phyloP scores from a whole-genome alignment of 1,140 invertebrate species.

The Achroia grisella region DNA sequence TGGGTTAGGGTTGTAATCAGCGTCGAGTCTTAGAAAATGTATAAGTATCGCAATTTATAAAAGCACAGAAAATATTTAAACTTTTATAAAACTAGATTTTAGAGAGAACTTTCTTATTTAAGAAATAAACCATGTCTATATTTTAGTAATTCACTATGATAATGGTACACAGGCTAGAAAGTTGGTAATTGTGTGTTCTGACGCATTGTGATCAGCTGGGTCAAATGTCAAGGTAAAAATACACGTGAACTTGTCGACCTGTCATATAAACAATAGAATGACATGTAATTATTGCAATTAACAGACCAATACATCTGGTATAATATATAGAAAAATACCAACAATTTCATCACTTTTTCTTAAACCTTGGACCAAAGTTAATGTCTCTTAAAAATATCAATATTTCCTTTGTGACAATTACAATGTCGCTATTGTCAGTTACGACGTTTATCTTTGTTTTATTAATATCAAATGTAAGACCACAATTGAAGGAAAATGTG shows the following conservation, averaged over 20 bases:
- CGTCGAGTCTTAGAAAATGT: too few species aligned
- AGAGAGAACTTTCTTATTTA: too few species aligned
- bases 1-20: too few species aligned
- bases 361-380: slow-evolving; percentile 23
- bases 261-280: slow-evolving; percentile 16
- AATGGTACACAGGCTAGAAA: too few species aligned
- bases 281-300: slow-evolving; percentile 43
- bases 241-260: slow-evolving; percentile 11
- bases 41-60: too few species aligned
- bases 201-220: slow-evolving; percentile 41
- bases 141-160: too few species aligned
- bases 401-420: slow-evolving; percentile 24
- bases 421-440: slow-evolving; percentile 56
- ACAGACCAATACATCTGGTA: slow-evolving; percentile 33
- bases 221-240: slow-evolving; percentile 59
- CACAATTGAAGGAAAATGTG: slow-evolving; percentile 19
- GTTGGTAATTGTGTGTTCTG: too few species aligned
- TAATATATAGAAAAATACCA: slow-evolving; percentile 33
- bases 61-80: too few species aligned
- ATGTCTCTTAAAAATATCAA: slow-evolving; percentile 35
- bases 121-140: too few species aligned
- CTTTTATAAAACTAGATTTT: too few species aligned
- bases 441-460: slow-evolving; percentile 42
- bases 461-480: slow-evolving; percentile 37
- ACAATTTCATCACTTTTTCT: slow-evolving; percentile 27